Evolutionary conservation across 2,113 vertebrate species (phyloP).

Genomic region (Coracopsis vasa): DNA sequence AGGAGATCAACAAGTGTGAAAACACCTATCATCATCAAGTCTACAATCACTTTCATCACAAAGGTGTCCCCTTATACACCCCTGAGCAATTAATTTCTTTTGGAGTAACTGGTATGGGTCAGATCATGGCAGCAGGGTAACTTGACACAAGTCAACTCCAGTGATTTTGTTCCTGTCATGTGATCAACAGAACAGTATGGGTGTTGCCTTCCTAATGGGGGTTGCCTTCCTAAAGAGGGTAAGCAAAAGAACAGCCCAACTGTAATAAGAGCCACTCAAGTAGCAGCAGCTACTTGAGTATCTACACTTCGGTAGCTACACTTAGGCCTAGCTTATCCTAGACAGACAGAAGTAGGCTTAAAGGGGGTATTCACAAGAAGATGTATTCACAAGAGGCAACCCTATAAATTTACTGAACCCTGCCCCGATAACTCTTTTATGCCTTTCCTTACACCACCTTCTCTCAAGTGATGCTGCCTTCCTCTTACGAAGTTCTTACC

Average conservation of each 20-base stretch:
- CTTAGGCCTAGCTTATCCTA: neutral
- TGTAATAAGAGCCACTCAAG: neutral
- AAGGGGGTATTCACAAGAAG: neutral
- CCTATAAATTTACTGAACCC: neutral
- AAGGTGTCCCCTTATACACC: neutral
- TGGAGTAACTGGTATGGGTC: neutral
- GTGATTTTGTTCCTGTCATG: neutral
- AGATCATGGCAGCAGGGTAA: neutral
- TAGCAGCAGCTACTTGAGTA: neutral
- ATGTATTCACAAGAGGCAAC: neutral
- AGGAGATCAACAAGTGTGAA: neutral
- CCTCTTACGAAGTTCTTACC: conserved; percentile 58
- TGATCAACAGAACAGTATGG: neutral
- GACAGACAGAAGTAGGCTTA: neutral
- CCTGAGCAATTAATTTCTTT: neutral
- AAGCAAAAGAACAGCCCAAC: neutral
- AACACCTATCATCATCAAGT: neutral
- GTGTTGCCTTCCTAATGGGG: neutral
- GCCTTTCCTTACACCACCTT: neutral
- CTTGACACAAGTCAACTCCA: neutral
- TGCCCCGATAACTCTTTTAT: neutral
- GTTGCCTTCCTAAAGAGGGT: neutral
- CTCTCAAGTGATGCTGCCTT: neutral
- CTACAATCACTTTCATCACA: neutral
- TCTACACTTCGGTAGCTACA: neutral